Base-by-base conservation (phyloP, 2,888 invertebrate genomes). In the Ashinkailepas kermadecensis region DNA sequence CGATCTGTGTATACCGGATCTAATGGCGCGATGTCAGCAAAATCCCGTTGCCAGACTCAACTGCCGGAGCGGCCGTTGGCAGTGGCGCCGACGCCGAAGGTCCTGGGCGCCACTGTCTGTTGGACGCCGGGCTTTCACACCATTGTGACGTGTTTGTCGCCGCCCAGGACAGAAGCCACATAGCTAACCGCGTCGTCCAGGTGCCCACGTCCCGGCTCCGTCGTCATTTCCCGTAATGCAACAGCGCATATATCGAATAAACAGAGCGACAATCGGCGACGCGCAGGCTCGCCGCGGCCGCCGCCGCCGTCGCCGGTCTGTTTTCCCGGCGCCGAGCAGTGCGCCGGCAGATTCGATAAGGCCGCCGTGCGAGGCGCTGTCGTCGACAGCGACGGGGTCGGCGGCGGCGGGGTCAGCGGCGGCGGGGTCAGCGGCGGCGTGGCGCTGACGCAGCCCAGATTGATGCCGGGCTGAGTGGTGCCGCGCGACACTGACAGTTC, bases 241-340 rank as follows among this genome's bases (percentile, higher is more conserved):
- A 67, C 25, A 67, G 67, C 67, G 67, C 67, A 67, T 67, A 67
- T 67, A 67, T 67, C 67, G 67, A 67, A 67, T 67, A 67, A 67
- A 67, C 67, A 67, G 13, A 7, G 67, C 67, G 67, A 25, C 67
- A 67, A 67, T 67, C 67, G 67, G 12, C 25, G 25, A 25, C 13
- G 12, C 67, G 9, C 67, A 67, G 67, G 39, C 39, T 39, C 39
- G 39, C 39, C 39, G 39, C 39, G 1, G 39, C 39, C 4, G 39
- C 39, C 39, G 39, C 25, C 67, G 67, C 23, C 25, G 67, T 25
- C 65, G 12, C n/a, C 12, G 67, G 25, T 25, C 13, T 25, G 25
- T 67, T 25, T 67, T 25, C 13, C n/a, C 6, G 67, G 25, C 11
- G 25, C 23, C 8, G 67, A 25, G n/a, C 25, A 25, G 62, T 13